Evolutionary conservation across 1,140 invertebrate genomes (phyloP), one percentile per base, ranked within the genome.

Genomic region (Pseudachorutes palmiensis): DNA sequence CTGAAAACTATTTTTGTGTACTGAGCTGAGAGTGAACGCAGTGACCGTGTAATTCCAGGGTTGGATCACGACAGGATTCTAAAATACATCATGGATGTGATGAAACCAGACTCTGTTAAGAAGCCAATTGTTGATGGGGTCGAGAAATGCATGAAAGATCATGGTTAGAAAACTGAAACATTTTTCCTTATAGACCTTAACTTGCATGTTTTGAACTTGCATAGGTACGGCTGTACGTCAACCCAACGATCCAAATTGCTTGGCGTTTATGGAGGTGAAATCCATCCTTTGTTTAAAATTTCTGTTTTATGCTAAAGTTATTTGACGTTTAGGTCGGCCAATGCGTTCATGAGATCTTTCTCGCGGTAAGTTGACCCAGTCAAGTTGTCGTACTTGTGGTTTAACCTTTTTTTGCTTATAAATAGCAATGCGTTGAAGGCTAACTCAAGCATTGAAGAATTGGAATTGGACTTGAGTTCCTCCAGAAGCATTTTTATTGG

Each of bases 61-160:
- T 31, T 68, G 41, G 67, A 64, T 31, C 61, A 68, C 33, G 67
- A 68, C 49, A 68, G 64, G 45, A 68, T 68, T 24, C 33, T 36
- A 2, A 45, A 32, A 2, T 68, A 68, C 59, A 64, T 68, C 32
- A 59, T 48, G 48, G 31, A 58, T 16, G 67, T 68, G 1, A 68
- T 68, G 67, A 63, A 68, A 31, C 67, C 67, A 9, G 67, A 68
- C 24, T 32, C 45, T 16, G 67, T 68, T 5, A 68, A 64, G 36
- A 58, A 57, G 19, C 67, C 67, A 24, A 14, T 68, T 29, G 55
- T 51, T 16, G 67, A 68, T 19, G 67, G 67, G 24, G 62, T 55
- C 2, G 61, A 64, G 32, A 68, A 68, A 33, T 68, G 67, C 49
- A 64, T 68, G 22, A 68, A 68, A 26, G 61, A 68, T 2, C 62